Percentiles rank a stretch among this genome's conserved stretches.
These are phyloP conservation scores for Brachionus angularis DNA, from an alignment of 1,140 invertebrate species.

Conservation along the genomic window DNA sequence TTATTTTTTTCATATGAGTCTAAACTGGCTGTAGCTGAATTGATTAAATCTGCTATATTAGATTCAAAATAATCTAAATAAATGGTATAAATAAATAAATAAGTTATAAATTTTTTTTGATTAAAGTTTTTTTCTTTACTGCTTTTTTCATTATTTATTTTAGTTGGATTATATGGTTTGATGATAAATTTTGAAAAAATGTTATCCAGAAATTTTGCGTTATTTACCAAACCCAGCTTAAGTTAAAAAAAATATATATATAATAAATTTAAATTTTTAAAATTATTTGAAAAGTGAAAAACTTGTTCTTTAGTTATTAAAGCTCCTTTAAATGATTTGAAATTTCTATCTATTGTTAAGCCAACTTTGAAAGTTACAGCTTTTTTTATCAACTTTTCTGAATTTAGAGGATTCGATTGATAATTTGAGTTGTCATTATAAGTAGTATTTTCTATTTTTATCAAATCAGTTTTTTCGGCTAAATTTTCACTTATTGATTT, in stretches of 20 bases:
- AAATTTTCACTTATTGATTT: constrained; percentile 22
- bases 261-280: background rate
- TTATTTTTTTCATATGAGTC: constrained; percentile 52
- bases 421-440: constrained; percentile 12
- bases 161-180: no score
- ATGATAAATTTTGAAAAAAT: constrained; percentile 29
- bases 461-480: constrained; percentile 16
- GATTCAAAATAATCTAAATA: constrained; percentile 52
- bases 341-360: constrained; percentile 52
- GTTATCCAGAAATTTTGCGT: constrained; percentile 8
- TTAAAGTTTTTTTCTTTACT: constrained; percentile 1
- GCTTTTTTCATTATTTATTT: constrained; percentile 11
- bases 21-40: constrained; percentile 52
- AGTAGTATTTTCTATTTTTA: constrained; percentile 21
- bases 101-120: background rate
- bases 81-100: background rate
- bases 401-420: constrained; percentile 8
- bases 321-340: constrained; percentile 52
- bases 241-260: background rate
- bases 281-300: no score
- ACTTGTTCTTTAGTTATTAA: constrained; percentile 54
- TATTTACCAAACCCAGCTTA: background rate
- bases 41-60: constrained; percentile 47
- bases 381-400: constrained; percentile 45
- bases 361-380: constrained; percentile 55